Percentiles rank a stretch among this genome's conserved stretches.
These are phyloP conservation scores for Neofelis nebulosa DNA, from an alignment of 2,113 vertebrate species.

Conservation along the genomic window DNA sequence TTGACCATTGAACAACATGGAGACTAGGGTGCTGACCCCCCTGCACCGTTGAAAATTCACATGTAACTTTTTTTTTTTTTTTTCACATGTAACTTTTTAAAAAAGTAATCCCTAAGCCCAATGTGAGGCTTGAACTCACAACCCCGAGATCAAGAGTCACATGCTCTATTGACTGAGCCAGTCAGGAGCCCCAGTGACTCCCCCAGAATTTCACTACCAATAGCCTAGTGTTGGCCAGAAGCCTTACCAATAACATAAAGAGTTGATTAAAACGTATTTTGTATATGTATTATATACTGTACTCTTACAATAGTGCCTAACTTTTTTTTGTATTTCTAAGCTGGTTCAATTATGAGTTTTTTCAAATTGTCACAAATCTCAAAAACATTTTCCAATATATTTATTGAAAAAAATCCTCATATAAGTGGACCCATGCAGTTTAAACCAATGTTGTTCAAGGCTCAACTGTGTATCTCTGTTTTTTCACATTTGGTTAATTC, in stretches of 20 bases:
- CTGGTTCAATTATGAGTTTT: not conserved
- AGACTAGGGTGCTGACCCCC: not conserved
- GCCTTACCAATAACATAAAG: not conserved
- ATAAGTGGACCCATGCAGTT: not conserved
- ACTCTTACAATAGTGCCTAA: not conserved
- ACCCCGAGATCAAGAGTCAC: not conserved
- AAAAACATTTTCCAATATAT: not conserved
- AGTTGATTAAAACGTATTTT: not conserved
- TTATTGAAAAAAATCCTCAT: not conserved
- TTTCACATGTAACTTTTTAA: not conserved
- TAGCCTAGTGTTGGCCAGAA: not conserved
- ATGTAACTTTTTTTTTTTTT: not conserved
- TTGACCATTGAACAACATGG: not conserved
- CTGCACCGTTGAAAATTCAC: not conserved
- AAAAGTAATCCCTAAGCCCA: not conserved
- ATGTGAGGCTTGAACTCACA: not conserved
- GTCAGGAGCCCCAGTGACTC: not conserved
- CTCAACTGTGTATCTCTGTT: not conserved
- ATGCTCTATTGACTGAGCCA: not conserved
- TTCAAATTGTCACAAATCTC: not conserved
- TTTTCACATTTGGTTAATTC: not conserved
- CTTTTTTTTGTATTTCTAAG: not conserved
- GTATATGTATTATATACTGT: not conserved
- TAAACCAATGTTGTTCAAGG: not conserved
- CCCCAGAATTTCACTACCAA: not conserved